Evolutionary conservation across 2,888 invertebrate species (phyloP).

Genomic region (Drosophila sordidula): DNA sequence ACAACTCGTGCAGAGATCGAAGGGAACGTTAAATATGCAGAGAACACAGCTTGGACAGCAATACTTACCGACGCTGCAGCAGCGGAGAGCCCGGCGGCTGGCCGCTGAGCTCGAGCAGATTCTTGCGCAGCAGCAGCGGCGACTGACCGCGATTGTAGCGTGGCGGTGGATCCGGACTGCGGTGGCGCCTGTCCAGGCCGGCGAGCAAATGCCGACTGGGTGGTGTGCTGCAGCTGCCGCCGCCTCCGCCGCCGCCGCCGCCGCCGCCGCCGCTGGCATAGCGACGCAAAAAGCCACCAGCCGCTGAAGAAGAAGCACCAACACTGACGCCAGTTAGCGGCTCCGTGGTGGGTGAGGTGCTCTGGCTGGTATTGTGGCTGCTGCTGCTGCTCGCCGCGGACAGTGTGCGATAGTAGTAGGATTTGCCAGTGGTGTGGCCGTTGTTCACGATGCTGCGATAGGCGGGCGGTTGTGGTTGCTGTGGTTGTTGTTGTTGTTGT

Average conservation of each 20-base stretch:
- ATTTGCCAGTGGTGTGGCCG: constrained; percentile 46
- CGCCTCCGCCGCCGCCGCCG: constrained; percentile 12
- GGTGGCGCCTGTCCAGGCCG: constrained; percentile 85
- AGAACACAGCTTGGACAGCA: too few relatives aligned
- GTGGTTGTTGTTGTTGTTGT: constrained; percentile 11
- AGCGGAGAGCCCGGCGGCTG: constrained; percentile 86
- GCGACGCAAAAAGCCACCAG: constrained; percentile 43
- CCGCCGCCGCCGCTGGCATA: constrained; percentile 10
- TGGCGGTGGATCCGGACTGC: constrained; percentile 88
- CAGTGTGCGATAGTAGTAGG: constrained; percentile 78
- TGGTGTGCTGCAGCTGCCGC: constrained; percentile 61
- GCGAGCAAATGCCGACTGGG: constrained; percentile 80
- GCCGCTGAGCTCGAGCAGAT: constrained; percentile 86
- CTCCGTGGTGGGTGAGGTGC: constrained; percentile 80
- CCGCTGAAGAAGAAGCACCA: neutral
- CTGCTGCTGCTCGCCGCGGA: constrained; percentile 80
- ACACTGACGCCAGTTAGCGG: constrained; percentile 45
- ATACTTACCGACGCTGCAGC: constrained; percentile 86
- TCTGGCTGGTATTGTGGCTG: constrained; percentile 74
- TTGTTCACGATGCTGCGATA: constrained; percentile 61
- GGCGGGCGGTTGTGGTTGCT: constrained; percentile 43
- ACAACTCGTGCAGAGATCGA: too few relatives aligned
- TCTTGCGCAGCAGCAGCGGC: constrained; percentile 87
- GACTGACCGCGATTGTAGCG: constrained; percentile 85
- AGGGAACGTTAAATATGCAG: too few relatives aligned